Evolutionary conservation across 2,888 invertebrate genomes (phyloP), one percentile per base, ranked within the genome.

Genomic region (Lasioglossum morio): DNA sequence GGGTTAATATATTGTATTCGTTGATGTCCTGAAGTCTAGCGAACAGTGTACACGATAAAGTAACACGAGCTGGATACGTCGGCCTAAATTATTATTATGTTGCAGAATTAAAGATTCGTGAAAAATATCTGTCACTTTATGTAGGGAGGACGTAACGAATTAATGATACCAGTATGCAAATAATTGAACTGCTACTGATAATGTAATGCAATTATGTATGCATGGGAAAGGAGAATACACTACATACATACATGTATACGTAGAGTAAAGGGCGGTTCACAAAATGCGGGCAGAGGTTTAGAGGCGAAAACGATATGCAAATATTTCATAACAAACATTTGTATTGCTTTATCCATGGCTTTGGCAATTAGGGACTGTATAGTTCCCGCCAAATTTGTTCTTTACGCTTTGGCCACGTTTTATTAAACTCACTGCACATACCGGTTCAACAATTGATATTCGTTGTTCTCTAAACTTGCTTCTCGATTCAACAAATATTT

Each of bases 111-210:
- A 66, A 34, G 34, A 66, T 66, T 66, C 66, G 4, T 19, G 34
- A 66, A 66, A 66, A 66, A 66, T 66, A 66, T 34, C 34, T 34
- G 34, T 34, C 19, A 66, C 3, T 66, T 66, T 19, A 34, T 2
- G 66, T 34, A 34, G 8, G 8, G 34, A 16, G 34, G 34, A 66
- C 66, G 3, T 19, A 66, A 66, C 66, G 34, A 66, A 66, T 34
- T 66, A 66, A 66, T 66, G 66, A 66, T 34, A 66, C 66, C 66
- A 34, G 66, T 66, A 66, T 66, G 66, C 66, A 66, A 66, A 66
- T 66, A 66, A 66, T 34, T 66, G 34, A 57, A 34, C 43, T 74
- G 53, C 53, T n/a, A 48, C 34, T n/a, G 74, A 74, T 74, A 48
- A 34, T 74, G 53, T n/a, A 48, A 57, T 27, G 48, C 34, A 14